Base-by-base conservation (phyloP, 2,888 invertebrate genomes). In the Apotomis betuletana region DNA sequence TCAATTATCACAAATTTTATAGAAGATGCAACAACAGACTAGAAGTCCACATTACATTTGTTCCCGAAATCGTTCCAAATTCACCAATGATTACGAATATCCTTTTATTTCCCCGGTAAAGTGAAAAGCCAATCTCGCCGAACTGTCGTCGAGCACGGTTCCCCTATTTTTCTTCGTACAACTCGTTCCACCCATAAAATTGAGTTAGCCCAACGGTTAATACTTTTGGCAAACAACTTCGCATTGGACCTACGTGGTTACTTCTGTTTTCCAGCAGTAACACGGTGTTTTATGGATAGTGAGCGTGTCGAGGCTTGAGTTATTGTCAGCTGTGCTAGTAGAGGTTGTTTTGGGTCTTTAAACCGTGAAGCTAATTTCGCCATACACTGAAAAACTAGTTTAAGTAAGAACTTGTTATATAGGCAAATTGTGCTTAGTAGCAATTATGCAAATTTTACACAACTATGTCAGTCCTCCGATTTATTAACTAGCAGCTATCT, bases 191-290 rank as follows among this genome's bases (percentile, higher is more conserved):
- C 78, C 83, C 85, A 85, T 87, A 87, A 88, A 88, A 89, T 88
- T 85, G 86, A 86, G 88, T 88, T 88, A 86, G 85, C 79, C 77
- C 78, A 81, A 84, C 87, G 85, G 83, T 85, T 87, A 88, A 88
- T 88, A 85, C 85, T 81, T 87, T 88, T 85, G 86, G 85, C 87
- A 88, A 87, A 88, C 85, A 87, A 81, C 79, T 80, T 77, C 74
- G n/a, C 61, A 58, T 59, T 70, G 70, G 65, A 60, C 60, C 65
- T 55, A 60, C 58, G 61, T 57, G 70, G 60, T 60, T 62, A 69
- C 69, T 70, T 49, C 60, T 65, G 70, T 51, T 67, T 71, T 62
- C 67, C 67, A 67, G 54, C 65, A 41, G 57, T 46, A 46, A 58
- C 63, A 52, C 68, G 0, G 72, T 72, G 72, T 59, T 67, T 27